Conservation (phyloP, 2,888 invertebrate genomes). For the Pseudococcus jackbeardsleyi region DNA sequence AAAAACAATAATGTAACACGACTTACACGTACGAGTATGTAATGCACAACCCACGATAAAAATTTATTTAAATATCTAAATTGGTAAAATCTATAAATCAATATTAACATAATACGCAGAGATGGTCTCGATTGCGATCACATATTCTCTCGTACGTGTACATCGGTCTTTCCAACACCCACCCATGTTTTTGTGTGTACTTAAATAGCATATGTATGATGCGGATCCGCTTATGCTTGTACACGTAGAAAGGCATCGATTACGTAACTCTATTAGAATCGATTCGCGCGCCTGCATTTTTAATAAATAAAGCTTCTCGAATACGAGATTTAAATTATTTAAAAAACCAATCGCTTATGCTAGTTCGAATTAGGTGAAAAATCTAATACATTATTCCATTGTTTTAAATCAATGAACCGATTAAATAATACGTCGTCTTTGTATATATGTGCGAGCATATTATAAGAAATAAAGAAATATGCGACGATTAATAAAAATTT, state of each 20-base stretch:
- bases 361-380: not conserved
- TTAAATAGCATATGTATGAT: not conserved
- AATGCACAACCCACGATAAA: slow-evolving; percentile 15
- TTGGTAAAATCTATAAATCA: slow-evolving; percentile 44
- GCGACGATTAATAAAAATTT: slow-evolving; percentile 10
- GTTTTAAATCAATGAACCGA: slow-evolving; percentile 44
- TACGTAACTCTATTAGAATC: slow-evolving; percentile 29
- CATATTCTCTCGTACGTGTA: not conserved
- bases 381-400: not conserved
- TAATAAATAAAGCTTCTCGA: slow-evolving; percentile 23
- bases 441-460: not conserved
- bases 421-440: slow-evolving; percentile 23
- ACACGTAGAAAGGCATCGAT: slow-evolving; percentile 2
- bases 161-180: not conserved
- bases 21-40: not conserved
- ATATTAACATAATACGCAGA: slow-evolving; percentile 37
- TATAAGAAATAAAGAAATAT: not conserved
- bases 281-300: slow-evolving; percentile 38
- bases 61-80: slow-evolving; percentile 34
- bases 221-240: not conserved
- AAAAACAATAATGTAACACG: not conserved
- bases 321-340: not conserved
- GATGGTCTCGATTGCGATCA: slow-evolving; percentile 35
- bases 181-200: slow-evolving; percentile 9
- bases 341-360: not conserved